Evolutionary conservation across 2,797 vertebrate species (phyloP).

Genomic region (Gobio occitaniae): DNA sequence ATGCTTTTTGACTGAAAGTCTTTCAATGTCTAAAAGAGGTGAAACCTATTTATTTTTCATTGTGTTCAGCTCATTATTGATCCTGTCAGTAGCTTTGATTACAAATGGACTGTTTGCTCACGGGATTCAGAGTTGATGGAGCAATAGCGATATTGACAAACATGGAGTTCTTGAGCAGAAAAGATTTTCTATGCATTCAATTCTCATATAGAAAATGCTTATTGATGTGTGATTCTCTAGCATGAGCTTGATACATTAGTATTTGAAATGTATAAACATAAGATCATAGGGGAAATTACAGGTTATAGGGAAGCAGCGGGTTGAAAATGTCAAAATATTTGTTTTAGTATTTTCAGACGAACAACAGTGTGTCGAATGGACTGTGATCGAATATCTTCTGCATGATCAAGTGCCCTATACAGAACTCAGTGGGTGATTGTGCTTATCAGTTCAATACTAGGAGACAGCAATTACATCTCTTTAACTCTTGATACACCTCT

Average conservation of each 20-base stretch:
- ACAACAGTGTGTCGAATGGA: slow-evolving; percentile 15
- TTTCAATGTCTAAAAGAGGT: slow-evolving; percentile 50
- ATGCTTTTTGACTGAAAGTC: slow-evolving; percentile 47
- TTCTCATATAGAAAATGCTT: neutral
- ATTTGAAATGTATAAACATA: neutral
- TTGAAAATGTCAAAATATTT: neutral
- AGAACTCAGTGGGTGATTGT: slow-evolving; percentile 31
- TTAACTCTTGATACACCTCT: slow-evolving; percentile 51
- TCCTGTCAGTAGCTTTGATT: slow-evolving; percentile 57
- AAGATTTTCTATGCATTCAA: slow-evolving; percentile 5
- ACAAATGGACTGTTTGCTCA: slow-evolving; percentile 54
- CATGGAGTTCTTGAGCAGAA: neutral
- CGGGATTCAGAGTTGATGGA: slow-evolving; percentile 9
- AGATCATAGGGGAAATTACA: neutral
- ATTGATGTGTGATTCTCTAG: neutral
- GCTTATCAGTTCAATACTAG: slow-evolving; percentile 55
- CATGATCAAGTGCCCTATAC: slow-evolving; percentile 34
- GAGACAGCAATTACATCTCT: slow-evolving; percentile 60
- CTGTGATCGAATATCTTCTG: slow-evolving; percentile 45
- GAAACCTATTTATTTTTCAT: slow-evolving; percentile 60
- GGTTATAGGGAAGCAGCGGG: neutral
- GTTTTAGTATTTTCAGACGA: neutral
- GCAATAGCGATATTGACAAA: slow-evolving; percentile 14
- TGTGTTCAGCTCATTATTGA: slow-evolving; percentile 61
- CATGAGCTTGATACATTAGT: neutral